Percentiles rank a stretch among this genome's conserved stretches.
Conservation (phyloP, 2,113 vertebrate species). For the Chamaetylas fuelleborni region DNA sequence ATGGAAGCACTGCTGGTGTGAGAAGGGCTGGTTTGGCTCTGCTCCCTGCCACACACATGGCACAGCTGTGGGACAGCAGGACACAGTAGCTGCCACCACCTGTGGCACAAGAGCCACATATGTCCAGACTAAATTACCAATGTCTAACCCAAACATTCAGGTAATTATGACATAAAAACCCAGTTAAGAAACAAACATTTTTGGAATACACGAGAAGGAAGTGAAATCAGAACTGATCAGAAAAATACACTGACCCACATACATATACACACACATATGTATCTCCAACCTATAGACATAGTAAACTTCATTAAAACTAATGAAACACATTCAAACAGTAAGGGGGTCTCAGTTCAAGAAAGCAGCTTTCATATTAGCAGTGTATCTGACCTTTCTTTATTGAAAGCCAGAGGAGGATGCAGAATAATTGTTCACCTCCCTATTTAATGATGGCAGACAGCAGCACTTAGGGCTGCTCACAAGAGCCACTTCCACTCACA, state of each 20-base stretch:
- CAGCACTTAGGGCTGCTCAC: neutral
- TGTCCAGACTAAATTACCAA: neutral
- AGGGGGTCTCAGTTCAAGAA: neutral
- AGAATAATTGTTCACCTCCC: neutral
- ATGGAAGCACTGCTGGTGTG: fast-evolving
- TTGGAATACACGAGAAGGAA: neutral
- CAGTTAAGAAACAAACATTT: neutral
- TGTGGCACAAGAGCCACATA: neutral
- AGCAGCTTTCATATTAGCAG: neutral
- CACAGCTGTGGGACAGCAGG: neutral
- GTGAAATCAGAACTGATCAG: neutral
- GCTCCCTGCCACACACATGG: neutral
- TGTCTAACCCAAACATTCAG: neutral
- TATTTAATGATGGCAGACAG: neutral
- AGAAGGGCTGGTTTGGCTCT: neutral
- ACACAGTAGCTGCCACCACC: neutral
- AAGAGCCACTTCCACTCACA: neutral
- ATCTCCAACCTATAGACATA: neutral
- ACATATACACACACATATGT: fast-evolving
- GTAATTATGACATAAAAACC: neutral
- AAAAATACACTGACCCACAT: neutral
- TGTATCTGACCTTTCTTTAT: neutral
- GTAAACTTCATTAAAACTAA: neutral
- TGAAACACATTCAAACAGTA: neutral
- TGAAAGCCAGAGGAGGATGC: neutral